Evolutionary conservation across 2,888 invertebrate species (phyloP).

Genomic region (Xestia sexstrigata): DNA sequence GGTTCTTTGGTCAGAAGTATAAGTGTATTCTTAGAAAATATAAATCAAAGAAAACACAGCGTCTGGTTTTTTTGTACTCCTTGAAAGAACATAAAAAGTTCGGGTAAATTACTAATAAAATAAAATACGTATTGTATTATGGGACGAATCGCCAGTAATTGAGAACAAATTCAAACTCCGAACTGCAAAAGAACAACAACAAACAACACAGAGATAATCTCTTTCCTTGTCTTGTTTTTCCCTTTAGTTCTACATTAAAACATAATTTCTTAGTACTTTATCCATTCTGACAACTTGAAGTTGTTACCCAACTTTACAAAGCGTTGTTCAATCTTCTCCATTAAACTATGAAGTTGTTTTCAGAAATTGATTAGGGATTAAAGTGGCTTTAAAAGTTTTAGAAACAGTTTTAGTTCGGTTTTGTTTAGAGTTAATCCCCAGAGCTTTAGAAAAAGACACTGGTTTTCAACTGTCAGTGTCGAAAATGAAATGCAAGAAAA

Average conservation of each 20-base stretch:
- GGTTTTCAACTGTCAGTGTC: not conserved
- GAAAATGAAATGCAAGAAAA: not conserved
- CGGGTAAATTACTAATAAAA: too few species aligned
- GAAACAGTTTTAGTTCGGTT: not conserved
- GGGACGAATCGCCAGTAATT: not conserved
- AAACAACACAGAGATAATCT: not conserved
- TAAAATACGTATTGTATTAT: not conserved
- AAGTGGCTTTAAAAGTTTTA: not conserved
- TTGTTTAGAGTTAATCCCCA: not conserved
- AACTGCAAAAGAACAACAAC: not conserved
- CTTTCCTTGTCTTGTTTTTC: not conserved
- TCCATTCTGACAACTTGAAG: not conserved
- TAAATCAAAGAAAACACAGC: not conserved
- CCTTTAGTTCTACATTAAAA: not conserved
- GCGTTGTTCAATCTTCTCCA: not conserved
- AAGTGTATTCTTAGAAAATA: too few species aligned
- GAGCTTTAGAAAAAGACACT: not conserved
- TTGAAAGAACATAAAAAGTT: not conserved
- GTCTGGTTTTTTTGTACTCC: not conserved
- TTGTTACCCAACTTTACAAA: not conserved
- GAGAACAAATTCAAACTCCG: not conserved
- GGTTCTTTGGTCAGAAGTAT: not conserved
- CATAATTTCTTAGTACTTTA: not conserved
- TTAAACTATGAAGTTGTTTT: conserved; percentile 1
- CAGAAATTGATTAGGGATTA: not conserved